phyloP scores from a whole-genome alignment of 2,888 invertebrate genomes.

The Amorpha juglandis region DNA sequence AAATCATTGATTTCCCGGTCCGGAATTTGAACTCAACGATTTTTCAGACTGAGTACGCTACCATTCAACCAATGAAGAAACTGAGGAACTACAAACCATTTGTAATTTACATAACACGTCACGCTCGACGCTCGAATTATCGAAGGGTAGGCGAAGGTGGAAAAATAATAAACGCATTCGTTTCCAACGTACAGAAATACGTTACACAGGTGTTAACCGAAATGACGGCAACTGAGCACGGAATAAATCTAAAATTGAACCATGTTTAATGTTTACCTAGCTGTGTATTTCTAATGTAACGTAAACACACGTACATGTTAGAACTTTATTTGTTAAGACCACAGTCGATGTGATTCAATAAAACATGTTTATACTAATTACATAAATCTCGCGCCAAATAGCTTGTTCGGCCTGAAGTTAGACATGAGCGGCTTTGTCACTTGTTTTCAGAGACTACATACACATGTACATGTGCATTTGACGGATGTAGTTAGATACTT shows the following conservation, averaged over 20 bases:
- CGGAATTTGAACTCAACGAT: too few relatives aligned
- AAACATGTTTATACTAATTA: slow-evolving; percentile 40
- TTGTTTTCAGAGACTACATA: too few relatives aligned
- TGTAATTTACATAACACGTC: background rate
- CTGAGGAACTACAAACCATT: background rate
- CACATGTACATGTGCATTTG: too few relatives aligned
- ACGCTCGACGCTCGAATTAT: background rate
- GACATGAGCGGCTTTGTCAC: too few relatives aligned
- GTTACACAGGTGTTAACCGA: slow-evolving; percentile 8
- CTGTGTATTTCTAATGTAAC: slow-evolving; percentile 49
- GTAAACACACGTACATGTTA: slow-evolving; percentile 51
- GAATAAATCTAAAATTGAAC: slow-evolving; percentile 40
- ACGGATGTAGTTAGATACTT: too few relatives aligned
- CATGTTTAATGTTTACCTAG: slow-evolving; percentile 54
- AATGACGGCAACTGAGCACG: slow-evolving; percentile 8
- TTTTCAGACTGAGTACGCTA: too few relatives aligned
- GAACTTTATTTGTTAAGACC: slow-evolving; percentile 49
- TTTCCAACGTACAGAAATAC: background rate
- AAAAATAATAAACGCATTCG: background rate
- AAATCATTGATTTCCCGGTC: too few relatives aligned
- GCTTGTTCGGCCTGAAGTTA: too few relatives aligned
- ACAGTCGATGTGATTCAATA: slow-evolving; percentile 50
- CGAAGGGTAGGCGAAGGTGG: background rate
- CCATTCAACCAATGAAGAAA: too few relatives aligned
- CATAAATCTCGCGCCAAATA: background rate